These are phyloP conservation scores for Osmerus eperlanus DNA, from an alignment of 2,113 vertebrate genomes.

Conservation along the genomic window DNA sequence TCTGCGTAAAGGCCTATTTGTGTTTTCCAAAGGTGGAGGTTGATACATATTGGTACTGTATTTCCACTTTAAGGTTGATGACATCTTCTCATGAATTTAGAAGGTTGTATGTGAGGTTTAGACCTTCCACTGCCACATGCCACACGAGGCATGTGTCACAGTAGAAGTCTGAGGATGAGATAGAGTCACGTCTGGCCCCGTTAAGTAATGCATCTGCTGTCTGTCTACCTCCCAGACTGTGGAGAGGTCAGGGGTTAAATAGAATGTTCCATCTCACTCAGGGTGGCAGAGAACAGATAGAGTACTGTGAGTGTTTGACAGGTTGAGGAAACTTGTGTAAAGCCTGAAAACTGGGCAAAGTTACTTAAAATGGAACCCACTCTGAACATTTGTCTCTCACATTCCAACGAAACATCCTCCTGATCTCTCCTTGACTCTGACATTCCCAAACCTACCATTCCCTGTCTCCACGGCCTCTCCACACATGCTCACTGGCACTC, in stretches of 20 bases:
- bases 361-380: neutral
- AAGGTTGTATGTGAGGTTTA: constrained; percentile 29
- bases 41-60: no score
- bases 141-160: constrained; percentile 46
- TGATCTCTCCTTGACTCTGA: constrained; percentile 36
- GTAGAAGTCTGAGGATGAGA: constrained; percentile 37
- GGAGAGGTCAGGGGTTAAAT: neutral
- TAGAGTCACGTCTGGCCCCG: constrained; percentile 45
- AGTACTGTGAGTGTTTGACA: no score
- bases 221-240: constrained; percentile 16
- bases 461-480: constrained; percentile 48
- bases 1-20: no score
- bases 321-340: no score
- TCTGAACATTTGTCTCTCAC: constrained; percentile 26
- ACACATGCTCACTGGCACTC: constrained; percentile 53
- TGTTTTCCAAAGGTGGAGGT: no score
- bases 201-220: constrained; percentile 58
- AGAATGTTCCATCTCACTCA: neutral
- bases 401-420: constrained; percentile 13
- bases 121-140: constrained; percentile 57
- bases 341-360: no score
- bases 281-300: neutral
- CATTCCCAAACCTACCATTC: constrained; percentile 65
- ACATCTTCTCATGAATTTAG: neutral
- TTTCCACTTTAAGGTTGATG: no score